Conservation (phyloP, 2,113 vertebrate genomes). For the Narcine bancroftii region DNA sequence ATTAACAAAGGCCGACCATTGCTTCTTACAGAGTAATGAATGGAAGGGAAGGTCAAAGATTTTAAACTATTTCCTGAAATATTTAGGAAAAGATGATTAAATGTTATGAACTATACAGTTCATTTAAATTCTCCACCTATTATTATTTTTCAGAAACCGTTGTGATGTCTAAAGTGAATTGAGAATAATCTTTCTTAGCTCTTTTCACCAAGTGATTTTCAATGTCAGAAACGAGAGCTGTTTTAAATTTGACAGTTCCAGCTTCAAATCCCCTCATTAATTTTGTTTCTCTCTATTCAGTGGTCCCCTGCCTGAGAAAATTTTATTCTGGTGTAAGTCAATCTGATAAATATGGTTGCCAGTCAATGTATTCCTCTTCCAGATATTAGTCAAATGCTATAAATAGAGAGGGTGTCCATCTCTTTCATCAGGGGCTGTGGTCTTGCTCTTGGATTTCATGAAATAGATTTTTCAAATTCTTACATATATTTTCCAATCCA, state of each 20-base stretch:
- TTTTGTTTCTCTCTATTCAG: neutral
- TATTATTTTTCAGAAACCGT: neutral
- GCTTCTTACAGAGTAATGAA: neutral
- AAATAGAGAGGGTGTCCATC: neutral
- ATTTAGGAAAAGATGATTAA: neutral
- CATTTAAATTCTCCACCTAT: neutral
- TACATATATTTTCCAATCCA: neutral
- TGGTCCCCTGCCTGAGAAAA: neutral
- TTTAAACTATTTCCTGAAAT: neutral
- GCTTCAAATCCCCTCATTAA: neutral
- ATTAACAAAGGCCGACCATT: neutral
- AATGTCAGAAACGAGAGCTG: too few species aligned
- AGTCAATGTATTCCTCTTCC: neutral
- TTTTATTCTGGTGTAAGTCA: neutral
- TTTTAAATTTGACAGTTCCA: neutral
- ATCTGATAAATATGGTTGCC: neutral
- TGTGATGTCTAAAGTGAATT: neutral
- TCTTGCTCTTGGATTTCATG: neutral
- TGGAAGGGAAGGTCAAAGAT: neutral
- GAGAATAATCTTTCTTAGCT: neutral
- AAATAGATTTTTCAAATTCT: neutral
- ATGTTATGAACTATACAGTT: neutral
- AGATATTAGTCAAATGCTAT: neutral
- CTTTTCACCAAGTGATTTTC: too few species aligned
- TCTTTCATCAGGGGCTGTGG: neutral